Base-by-base conservation (phyloP, 2,888 invertebrate genomes). In the Orthonevra nobilis region DNA sequence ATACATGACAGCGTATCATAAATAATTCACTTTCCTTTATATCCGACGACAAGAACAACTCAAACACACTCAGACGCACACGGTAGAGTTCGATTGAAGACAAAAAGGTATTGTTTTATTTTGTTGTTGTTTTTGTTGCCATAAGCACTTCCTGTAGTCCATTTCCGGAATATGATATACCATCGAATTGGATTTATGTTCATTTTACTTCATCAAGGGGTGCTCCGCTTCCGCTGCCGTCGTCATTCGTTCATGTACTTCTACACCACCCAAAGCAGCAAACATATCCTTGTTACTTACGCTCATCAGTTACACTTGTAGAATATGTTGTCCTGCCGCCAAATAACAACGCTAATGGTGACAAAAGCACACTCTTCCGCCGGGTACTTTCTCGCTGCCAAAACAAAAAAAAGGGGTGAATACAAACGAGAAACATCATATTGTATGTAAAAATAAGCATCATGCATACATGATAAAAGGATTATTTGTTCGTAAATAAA, bases 401-500 rank as follows among this genome's bases (percentile, higher is more conserved):
- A 40, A 12, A 38, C 19, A 23, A 23, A 66, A 60, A 70, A 70
- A 70, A 60, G 46, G 69, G 70, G 52, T 77, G 58, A 70, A 60
- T 60, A 34, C 40, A 69, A 75, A 56, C 42, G 23, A 9, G 28
- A 60, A 34, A 68, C 32, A 54, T 48, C 42, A 79, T 66, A 52
- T n/a, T n/a, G n/a, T n/a, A n/a, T n/a, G n/a, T 56, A 72, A 68
- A 58, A 72, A 68, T 52, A 72, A 73, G 48, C 72, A 72, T 72
- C 42, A 66, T 50, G 60, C 66, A 72, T 68, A 77, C 61, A 72
- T 73, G 66, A 79, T 73, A 74, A 81, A 81, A 74, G 74, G 81
- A 69, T 81, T 81, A 81, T 74, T 74, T 81, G 74, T 74, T 58
- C 68, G 68, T 63, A 81, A 81, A 81, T 74, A 81, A 69, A 69